phyloP scores from a whole-genome alignment of 2,113 vertebrate species.

The Ictalurus punctatus region DNA sequence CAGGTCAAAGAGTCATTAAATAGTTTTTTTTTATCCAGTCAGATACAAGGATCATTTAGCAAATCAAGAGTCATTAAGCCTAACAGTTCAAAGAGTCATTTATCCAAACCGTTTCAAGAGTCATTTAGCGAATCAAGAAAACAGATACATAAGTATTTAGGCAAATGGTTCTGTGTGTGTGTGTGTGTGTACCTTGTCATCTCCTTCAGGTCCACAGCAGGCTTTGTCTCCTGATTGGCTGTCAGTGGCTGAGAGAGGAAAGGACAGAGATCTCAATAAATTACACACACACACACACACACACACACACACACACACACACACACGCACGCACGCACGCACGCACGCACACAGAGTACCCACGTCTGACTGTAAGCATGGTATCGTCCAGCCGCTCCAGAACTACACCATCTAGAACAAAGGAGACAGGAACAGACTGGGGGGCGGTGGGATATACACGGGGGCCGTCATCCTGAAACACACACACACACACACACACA shows the following conservation, averaged over 20 bases:
- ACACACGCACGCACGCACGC: neutral
- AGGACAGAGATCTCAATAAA: neutral
- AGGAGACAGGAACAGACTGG: constrained; percentile 80
- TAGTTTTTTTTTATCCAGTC: neutral
- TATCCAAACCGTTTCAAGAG: neutral
- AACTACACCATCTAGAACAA: constrained; percentile 80
- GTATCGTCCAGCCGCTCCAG: constrained; percentile 85
- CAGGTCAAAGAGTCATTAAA: neutral
- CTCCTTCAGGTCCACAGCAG: constrained; percentile 44
- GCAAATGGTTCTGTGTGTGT: neutral
- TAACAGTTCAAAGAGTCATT: neutral
- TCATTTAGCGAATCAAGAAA: neutral
- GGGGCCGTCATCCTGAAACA: constrained; percentile 84
- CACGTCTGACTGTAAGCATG: constrained; percentile 83
- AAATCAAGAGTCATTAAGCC: too few relatives aligned
- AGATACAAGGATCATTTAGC: neutral
- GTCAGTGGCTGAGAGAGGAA: constrained; percentile 53
- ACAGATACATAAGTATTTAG: neutral
- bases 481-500: constrained; percentile 12
- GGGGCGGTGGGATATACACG: constrained; percentile 88
- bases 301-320: neutral
- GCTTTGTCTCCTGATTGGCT: constrained; percentile 30
- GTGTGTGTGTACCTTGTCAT: constrained; percentile 55
- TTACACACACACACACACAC: neutral
- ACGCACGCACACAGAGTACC: constrained; percentile 42